A percentile compares a stretch with the other conserved stretches of the same genome.
phyloP scores from a whole-genome alignment of 1,140 invertebrate genomes.

The Drosophila ambigua region DNA sequence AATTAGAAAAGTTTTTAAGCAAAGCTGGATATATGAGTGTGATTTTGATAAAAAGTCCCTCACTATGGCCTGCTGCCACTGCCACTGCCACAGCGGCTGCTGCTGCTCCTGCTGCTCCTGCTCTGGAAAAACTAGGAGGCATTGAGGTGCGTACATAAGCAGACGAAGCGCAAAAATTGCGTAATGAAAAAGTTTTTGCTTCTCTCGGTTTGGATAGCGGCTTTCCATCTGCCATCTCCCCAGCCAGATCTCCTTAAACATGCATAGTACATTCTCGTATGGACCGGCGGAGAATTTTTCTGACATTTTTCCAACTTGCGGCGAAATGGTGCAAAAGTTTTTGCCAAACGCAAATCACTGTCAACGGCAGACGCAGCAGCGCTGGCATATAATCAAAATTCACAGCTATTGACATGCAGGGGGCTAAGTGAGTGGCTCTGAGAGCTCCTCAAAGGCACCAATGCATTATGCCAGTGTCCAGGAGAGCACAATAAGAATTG shows the following conservation, averaged over 20 bases:
- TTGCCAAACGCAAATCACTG: conserved; percentile 60
- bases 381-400: conserved; percentile 54
- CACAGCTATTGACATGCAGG: conserved; percentile 44
- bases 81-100: background rate
- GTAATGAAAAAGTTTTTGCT: conserved; percentile 75
- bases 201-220: conserved; percentile 1
- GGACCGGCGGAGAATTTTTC: conserved; percentile 36
- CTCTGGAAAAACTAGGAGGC: conserved; percentile 24
- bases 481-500: background rate
- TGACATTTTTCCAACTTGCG: conserved; percentile 56
- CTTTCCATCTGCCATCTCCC: conserved; percentile 1
- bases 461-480: conserved; percentile 15
- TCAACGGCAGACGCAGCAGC: conserved; percentile 34
- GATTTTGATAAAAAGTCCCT: conserved; percentile 66
- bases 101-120: background rate
- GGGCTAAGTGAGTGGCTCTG: background rate
- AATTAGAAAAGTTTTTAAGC: conserved; percentile 81
- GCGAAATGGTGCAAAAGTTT: conserved; percentile 58
- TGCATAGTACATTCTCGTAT: conserved; percentile 7
- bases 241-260: conserved; percentile 21
- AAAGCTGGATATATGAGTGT: conserved; percentile 65
- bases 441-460: conserved; percentile 1
- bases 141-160: conserved; percentile 48
- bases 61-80: conserved; percentile 11
- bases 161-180: conserved; percentile 65